phyloP scores from a whole-genome alignment of 2,888 invertebrate species.

The Iphiclides podalirius region DNA sequence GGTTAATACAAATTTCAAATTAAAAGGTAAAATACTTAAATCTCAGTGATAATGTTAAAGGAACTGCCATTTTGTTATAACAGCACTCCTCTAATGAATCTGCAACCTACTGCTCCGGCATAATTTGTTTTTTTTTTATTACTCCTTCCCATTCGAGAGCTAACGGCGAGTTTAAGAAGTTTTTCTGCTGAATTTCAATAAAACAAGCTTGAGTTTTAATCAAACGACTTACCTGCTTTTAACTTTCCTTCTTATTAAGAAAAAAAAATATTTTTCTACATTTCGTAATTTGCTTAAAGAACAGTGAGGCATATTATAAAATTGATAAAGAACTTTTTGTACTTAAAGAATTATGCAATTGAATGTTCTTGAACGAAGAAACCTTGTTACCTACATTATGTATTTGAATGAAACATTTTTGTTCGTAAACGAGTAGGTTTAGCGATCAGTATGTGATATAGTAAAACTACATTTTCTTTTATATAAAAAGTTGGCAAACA shows the following conservation, averaged over 20 bases:
- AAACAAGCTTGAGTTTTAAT: neutral
- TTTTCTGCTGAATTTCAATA: neutral
- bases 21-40: neutral
- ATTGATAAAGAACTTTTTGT: too few relatives aligned
- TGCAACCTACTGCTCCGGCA: neutral
- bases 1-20: too few relatives aligned
- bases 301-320: neutral
- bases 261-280: neutral
- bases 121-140: conserved; percentile 1
- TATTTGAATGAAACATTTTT: too few relatives aligned
- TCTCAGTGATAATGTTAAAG: neutral
- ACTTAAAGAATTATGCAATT: too few relatives aligned
- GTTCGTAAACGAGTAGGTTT: too few relatives aligned
- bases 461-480: too few relatives aligned
- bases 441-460: too few relatives aligned
- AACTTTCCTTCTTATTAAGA: neutral
- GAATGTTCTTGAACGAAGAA: too few relatives aligned
- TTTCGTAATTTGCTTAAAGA: neutral
- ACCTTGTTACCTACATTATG: too few relatives aligned
- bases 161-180: neutral
- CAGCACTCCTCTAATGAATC: neutral
- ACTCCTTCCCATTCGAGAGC: neutral
- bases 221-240: neutral
- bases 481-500: too few relatives aligned
- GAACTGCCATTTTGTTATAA: neutral